These are phyloP conservation scores for Luffia ferchaultella DNA, from an alignment of 2,888 invertebrate species.

Conservation along the genomic window DNA sequence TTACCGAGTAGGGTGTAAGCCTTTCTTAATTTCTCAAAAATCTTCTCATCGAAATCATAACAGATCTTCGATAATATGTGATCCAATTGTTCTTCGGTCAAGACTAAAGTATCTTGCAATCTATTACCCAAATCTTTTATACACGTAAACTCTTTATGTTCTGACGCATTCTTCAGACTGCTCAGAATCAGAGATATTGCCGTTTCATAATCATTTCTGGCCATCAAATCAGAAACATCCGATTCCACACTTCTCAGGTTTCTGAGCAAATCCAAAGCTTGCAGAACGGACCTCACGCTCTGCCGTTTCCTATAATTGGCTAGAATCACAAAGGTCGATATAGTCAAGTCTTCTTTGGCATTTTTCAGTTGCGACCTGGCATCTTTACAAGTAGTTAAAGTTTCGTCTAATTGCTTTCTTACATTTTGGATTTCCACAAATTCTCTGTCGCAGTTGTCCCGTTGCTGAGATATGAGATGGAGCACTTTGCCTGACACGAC, in stretches of 20 bases:
- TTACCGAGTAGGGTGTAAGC: conserved; percentile 92
- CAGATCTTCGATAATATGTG: conserved; percentile 81
- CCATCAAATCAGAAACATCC: conserved; percentile 81
- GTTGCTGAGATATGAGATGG: conserved; percentile 91
- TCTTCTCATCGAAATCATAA: conserved; percentile 77
- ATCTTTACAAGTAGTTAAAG: conserved; percentile 74
- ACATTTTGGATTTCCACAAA: conserved; percentile 79
- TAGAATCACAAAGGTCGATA: conserved; percentile 86
- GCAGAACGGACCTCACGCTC: conserved; percentile 79
- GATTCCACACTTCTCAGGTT: conserved; percentile 82
- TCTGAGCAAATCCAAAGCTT: conserved; percentile 68
- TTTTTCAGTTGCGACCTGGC: conserved; percentile 77
- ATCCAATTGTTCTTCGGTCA: conserved; percentile 92
- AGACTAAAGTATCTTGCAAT: conserved; percentile 88
- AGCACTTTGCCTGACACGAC: conserved; percentile 94
- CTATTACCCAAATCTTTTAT: conserved; percentile 87
- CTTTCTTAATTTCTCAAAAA: conserved; percentile 83
- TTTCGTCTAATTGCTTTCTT: conserved; percentile 73
- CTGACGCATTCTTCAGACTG: conserved; percentile 85
- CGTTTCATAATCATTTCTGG: conserved; percentile 85
- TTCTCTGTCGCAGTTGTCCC: conserved; percentile 86
- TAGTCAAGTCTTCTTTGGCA: conserved; percentile 84
- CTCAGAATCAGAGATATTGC: conserved; percentile 90
- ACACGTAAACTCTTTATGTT: conserved; percentile 89
- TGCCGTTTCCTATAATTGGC: conserved; percentile 92